Evolutionary conservation across 2,797 vertebrate species (phyloP).

Genomic region (Arnoldichthys spilopterus): DNA sequence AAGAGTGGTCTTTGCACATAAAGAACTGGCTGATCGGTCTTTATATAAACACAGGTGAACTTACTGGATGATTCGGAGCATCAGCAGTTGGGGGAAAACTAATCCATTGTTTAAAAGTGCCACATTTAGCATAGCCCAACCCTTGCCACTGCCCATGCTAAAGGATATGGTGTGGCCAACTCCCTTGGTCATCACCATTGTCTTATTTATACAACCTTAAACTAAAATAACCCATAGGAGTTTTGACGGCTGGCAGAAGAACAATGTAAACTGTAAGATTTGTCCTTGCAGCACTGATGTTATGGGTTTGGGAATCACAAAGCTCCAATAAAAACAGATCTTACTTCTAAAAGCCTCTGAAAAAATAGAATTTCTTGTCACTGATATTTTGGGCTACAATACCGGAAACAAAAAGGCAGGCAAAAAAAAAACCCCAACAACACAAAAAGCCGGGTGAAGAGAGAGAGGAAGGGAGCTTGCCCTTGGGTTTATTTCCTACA

Average conservation of each 20-base stretch:
- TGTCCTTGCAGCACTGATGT: neutral
- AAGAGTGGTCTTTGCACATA: too few relatives aligned
- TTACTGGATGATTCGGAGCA: too few relatives aligned
- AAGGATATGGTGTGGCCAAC: neutral
- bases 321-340: neutral
- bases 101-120: too few relatives aligned
- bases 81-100: too few relatives aligned
- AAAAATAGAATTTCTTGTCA: neutral
- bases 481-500: constrained; percentile 50
- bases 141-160: too few relatives aligned
- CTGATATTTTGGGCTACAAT: neutral
- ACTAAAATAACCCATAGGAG: neutral
- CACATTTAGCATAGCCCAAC: too few relatives aligned
- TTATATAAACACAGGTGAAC: too few relatives aligned
- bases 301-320: neutral
- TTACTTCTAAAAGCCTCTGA: neutral
- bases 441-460: neutral
- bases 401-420: neutral
- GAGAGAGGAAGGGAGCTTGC: constrained; percentile 32
- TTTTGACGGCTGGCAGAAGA: neutral
- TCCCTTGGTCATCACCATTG: neutral
- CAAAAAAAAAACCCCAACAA: neutral
- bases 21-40: too few relatives aligned
- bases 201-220: neutral
- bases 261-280: neutral